Evolutionary conservation across 2,113 vertebrate genomes (phyloP).

Genomic region (Pluvianellus socialis): DNA sequence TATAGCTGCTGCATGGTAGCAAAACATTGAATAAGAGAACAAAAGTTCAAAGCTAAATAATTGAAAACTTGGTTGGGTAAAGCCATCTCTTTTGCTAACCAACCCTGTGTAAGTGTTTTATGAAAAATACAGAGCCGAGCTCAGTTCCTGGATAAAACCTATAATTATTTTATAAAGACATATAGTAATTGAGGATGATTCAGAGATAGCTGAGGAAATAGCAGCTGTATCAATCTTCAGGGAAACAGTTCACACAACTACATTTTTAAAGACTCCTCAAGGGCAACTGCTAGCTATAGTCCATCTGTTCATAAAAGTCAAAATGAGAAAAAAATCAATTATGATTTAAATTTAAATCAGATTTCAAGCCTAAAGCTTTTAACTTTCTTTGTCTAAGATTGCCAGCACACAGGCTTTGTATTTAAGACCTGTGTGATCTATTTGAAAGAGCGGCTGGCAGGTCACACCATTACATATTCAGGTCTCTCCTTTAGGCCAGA

Average conservation of each 20-base stretch:
- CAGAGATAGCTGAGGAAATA: conserved; percentile 52
- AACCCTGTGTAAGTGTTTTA: background rate
- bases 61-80: conserved; percentile 20
- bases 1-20: background rate
- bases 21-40: conserved; percentile 25
- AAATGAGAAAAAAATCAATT: conserved; percentile 47
- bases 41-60: conserved; percentile 36
- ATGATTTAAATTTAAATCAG: conserved; percentile 45
- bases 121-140: conserved; percentile 1
- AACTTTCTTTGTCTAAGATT: background rate
- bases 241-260: conserved; percentile 39
- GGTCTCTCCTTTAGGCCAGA: background rate
- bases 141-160: conserved; percentile 43
- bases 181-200: conserved; percentile 60
- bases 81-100: conserved; percentile 22
- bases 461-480: background rate
- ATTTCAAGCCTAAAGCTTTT: conserved; percentile 26
- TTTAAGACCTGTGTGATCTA: background rate
- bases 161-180: conserved; percentile 63
- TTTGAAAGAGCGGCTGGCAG: background rate
- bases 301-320: conserved; percentile 45
- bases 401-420: background rate
- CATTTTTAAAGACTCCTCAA: conserved; percentile 43
- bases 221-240: conserved; percentile 53
- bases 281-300: conserved; percentile 40